Base-by-base conservation (phyloP, 2,888 invertebrate genomes). In the Ormyrus pomaceus region DNA sequence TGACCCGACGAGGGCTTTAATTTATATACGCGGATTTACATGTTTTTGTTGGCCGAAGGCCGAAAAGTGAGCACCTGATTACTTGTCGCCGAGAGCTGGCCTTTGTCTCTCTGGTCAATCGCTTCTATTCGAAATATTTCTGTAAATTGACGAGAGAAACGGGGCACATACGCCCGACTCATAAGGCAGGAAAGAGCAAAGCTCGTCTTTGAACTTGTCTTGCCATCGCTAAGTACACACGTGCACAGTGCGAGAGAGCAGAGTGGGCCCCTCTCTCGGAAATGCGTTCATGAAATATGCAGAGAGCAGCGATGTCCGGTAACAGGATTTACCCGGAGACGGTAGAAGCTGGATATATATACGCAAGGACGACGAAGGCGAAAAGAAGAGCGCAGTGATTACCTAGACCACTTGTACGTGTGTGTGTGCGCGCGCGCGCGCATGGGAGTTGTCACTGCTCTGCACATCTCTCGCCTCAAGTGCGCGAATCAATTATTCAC, bases 271-370 rank as follows among this genome's bases (percentile, higher is more conserved):
- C 48, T 10, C 61, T 77, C 78, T 71, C 53, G 77, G 77, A 77
- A 77, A 79, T 73, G 79, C 34, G 83, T 68, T 84, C 84, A 86
- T 88, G 85, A 88, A 88, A 87, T 83, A 87, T 87, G 86, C 85
- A 87, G 77, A 80, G 65, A 34, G 66, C 81, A 83, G 84, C 85
- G 85, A 87, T 87, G 87, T 86, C 86, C 87, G 86, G 85, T 87
- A 87, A 88, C 87, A 84, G 87, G 87, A 87, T 87, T 88, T 87
- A 83, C 85, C 71, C 80, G 71, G 65, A 51, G 70, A 55, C 9
- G 51, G 55, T 34, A 50, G 6, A 53, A 62, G 51, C 8, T 10
- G 72, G 51, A 34, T 34, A 0, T 34, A 34, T 34, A 34, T 10
- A 73, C 61, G 69, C 62, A 50, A 9, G n/a, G 46, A 6, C 58